Conservation (phyloP, 1,140 invertebrate genomes). For the Achatina immaculata region DNA sequence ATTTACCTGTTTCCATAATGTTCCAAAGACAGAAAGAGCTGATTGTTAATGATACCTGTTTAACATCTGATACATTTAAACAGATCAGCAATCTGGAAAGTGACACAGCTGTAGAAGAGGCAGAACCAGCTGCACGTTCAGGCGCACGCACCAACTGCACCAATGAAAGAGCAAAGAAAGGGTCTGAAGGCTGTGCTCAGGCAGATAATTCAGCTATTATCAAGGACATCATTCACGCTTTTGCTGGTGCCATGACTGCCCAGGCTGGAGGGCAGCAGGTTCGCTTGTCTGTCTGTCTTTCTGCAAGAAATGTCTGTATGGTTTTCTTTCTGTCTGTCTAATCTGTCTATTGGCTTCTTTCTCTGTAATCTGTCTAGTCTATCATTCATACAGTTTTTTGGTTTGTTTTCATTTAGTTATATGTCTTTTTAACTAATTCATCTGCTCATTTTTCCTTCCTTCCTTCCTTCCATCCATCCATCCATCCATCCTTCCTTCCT, state of each 20-base stretch:
- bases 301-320: background rate
- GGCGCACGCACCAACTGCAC: constrained; percentile 36
- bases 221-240: constrained; percentile 54
- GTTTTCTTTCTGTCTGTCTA: background rate
- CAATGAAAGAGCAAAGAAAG: background rate
- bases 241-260: constrained; percentile 48
- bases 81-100: constrained; percentile 47
- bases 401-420: background rate
- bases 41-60: background rate
- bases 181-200: constrained; percentile 5
- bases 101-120: constrained; percentile 29
- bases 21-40: too few relatives aligned
- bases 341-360: background rate
- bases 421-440: background rate
- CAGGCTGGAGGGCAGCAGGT: constrained; percentile 34
- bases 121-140: constrained; percentile 19
- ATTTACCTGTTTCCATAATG: too few relatives aligned
- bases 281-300: background rate
- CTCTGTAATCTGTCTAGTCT: background rate
- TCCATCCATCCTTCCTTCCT: too few relatives aligned
- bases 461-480: too few relatives aligned
- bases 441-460: background rate
- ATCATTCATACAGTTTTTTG: background rate
- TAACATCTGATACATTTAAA: constrained; percentile 36
- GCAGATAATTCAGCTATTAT: constrained; percentile 48